phyloP scores from a whole-genome alignment of 2,113 vertebrate species.

The Gavialis gangeticus region DNA sequence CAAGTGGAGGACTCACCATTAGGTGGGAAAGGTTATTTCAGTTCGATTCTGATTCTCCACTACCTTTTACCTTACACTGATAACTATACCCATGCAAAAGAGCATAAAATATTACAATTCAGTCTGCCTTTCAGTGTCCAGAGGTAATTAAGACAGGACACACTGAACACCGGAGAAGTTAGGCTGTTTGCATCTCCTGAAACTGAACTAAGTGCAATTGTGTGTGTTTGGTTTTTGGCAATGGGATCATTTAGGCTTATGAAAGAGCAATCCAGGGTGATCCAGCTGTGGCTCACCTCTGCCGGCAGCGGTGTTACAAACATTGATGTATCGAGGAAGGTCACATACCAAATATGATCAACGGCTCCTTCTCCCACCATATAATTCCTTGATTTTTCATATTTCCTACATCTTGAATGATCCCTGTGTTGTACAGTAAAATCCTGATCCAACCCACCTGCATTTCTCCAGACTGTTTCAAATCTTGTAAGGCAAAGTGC shows the following conservation, averaged over 20 bases:
- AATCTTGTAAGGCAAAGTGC: not conserved
- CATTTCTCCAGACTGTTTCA: not conserved
- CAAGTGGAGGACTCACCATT: not conserved
- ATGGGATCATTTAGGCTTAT: not conserved
- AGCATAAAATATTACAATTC: not conserved
- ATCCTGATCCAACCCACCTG: accelerated
- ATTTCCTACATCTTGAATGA: not conserved
- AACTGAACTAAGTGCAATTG: not conserved
- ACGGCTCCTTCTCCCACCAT: not conserved
- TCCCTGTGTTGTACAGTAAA: not conserved
- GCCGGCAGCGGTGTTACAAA: not conserved
- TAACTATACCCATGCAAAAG: not conserved
- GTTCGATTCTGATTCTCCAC: not conserved
- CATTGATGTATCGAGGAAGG: not conserved
- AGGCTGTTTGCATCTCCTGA: not conserved
- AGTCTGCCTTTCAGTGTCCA: not conserved
- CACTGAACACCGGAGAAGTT: not conserved
- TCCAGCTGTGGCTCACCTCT: not conserved
- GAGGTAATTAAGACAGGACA: not conserved
- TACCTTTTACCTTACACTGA: not conserved
- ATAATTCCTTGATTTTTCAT: not conserved
- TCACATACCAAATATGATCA: not conserved
- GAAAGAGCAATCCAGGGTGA: not conserved
- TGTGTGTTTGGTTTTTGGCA: not conserved
- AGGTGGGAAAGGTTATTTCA: not conserved